Percentiles rank a stretch among this genome's conserved stretches.
Conservation (phyloP, 2,113 vertebrate genomes). For the Pholis gunnellus region DNA sequence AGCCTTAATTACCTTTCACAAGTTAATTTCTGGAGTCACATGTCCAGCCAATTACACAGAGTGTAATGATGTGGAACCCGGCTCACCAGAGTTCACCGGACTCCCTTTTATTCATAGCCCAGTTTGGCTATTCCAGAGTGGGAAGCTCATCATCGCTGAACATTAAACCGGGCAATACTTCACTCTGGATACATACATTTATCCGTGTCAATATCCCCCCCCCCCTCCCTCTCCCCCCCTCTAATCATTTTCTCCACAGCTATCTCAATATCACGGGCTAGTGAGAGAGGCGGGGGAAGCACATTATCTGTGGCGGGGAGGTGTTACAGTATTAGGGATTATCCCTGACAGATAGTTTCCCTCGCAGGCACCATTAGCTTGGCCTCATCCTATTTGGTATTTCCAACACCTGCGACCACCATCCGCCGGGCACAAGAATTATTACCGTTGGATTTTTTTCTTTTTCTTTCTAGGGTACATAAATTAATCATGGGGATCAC, state of each 20-base stretch:
- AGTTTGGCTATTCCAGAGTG: constrained; percentile 51
- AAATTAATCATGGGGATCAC: constrained; percentile 84
- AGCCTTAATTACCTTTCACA: constrained; percentile 71
- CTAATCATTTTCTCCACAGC: constrained; percentile 68
- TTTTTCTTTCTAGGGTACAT: constrained; percentile 70
- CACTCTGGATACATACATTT: constrained; percentile 61
- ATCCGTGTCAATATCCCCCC: constrained; percentile 65
- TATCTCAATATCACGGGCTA: constrained; percentile 76
- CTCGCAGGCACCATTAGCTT: constrained; percentile 85
- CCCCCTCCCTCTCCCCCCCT: constrained; percentile 31
- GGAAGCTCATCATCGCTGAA: constrained; percentile 63
- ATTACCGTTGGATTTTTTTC: constrained; percentile 83
- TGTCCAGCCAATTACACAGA: constrained; percentile 74
- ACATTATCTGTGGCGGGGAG: constrained; percentile 75
- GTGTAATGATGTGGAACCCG: constrained; percentile 76
- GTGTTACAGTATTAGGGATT: constrained; percentile 82
- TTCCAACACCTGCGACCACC: constrained; percentile 83
- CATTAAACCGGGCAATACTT: constrained; percentile 59
- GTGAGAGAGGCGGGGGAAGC: constrained; percentile 47
- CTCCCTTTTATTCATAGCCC: constrained; percentile 46
- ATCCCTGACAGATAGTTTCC: constrained; percentile 82
- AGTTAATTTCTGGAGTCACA: constrained; percentile 74
- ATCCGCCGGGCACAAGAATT: constrained; percentile 80
- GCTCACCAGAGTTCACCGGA: constrained; percentile 65
- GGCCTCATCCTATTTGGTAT: constrained; percentile 83